Base-by-base conservation (phyloP, 2,113 vertebrate genomes). In the Muscicapa adusta region DNA sequence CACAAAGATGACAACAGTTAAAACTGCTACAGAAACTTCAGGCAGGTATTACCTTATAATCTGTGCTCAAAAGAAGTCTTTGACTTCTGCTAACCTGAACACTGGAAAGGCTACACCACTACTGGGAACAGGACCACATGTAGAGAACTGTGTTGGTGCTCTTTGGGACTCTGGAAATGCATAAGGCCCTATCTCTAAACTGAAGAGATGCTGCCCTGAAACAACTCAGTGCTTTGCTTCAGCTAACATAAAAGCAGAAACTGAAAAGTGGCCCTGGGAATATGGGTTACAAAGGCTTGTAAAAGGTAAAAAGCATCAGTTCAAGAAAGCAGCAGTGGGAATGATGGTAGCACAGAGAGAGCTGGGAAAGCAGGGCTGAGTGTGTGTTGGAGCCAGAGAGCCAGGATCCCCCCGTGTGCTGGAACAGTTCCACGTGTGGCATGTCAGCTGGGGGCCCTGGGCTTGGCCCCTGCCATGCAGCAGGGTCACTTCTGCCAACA, bases 21-120 rank as follows among this genome's bases (percentile, higher is more conserved):
- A 81, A 85, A 36, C 31, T 53, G 66, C 78, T 88, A 19, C 66
- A 68, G 51, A 57, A 83, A 93, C 63, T 48, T 81, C 47, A 75
- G 43, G 43, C 31, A 90, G 61, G 43, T 89, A 42, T 89, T 66
- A 63, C 34, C 72, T 74, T 53, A 24, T 15, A 81, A 89, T 13
- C 42, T 62, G 62, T 26, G 38, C 25, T 91, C 63, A 31, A 19
- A 89, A 90, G 31, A 54, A 73, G 54, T 23, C 26, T 87, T 65
- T 58, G 65, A 58, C 29, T 79, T 79, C 47, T 77, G 50, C 25
- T 77, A 47, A 71, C 40, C n/a, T 40, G 40, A 85, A 31, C 1
- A 8, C 62, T 85, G 67, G 45, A 60, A 91, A 83, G 40, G 18
- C 33, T 40, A 40, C 71, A 54, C 8, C 43, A 63, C 18, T 61